These are phyloP conservation scores for Rhinoptilus africanus DNA, from an alignment of 2,113 vertebrate species.

Conservation along the genomic window DNA sequence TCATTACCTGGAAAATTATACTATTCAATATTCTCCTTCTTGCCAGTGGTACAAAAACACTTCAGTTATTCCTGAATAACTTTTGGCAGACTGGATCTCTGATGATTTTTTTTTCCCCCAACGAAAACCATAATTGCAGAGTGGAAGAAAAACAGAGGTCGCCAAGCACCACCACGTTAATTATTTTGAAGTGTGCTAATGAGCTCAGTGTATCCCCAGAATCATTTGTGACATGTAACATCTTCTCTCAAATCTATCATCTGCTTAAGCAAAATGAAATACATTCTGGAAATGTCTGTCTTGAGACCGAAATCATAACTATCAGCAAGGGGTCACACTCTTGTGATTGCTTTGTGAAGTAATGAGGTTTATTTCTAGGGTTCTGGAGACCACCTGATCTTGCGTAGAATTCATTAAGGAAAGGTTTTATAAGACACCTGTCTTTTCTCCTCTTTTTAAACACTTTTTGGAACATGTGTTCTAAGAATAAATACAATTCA, in stretches of 20 bases:
- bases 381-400: background rate
- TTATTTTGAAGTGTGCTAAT: background rate
- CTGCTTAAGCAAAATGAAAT: slow-evolving; percentile 4
- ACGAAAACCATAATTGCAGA: background rate
- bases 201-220: background rate
- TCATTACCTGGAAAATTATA: background rate
- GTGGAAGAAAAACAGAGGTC: background rate
- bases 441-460: background rate
- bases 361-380: background rate
- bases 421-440: background rate
- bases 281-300: background rate
- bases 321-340: background rate
- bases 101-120: background rate
- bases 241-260: background rate
- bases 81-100: background rate
- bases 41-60: background rate
- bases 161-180: background rate
- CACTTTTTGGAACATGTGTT: background rate
- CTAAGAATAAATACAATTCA: background rate
- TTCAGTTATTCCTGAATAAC: background rate
- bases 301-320: background rate
- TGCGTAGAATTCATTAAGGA: background rate
- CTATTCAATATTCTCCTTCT: background rate
- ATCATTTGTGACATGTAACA: background rate
- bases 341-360: background rate